Evolutionary conservation across 2,113 vertebrate genomes (phyloP), one percentile per base, ranked within the genome.

Genomic region (Oceanodroma tethys): DNA sequence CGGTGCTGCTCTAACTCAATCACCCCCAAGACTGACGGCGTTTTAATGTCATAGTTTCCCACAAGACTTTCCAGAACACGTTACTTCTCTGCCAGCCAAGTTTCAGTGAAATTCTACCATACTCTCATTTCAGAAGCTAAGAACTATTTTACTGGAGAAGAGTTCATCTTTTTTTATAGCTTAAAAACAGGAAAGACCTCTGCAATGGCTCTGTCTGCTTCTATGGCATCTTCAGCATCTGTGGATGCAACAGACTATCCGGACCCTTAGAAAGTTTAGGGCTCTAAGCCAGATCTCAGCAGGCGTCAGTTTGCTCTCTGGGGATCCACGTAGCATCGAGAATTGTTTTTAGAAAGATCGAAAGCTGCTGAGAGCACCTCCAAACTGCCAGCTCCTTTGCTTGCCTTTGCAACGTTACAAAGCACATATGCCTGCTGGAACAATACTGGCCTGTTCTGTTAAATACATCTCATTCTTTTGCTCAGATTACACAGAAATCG

Each of bases 11-110:
- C 62, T 10, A 10, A 48, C 40, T 48, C 68, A 16, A 19, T 40
- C 66, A 34, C 53, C 34, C 9, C 1, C 12, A 9, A 22, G 62
- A 26, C 0, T 16, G 32, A 62, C 25, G 18, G 21, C 3, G 0
- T 21, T 58, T 34, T 45, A 65, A 47, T 2, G 3, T 5, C 1
- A 2, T 3, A 23, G 36, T 25, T 79, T 63, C 71, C 72, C 76
- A 29, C 13, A 27, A 43, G 70, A 27, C 58, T 42, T 36, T 47
- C 71, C 76, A 62, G 42, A 78, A 36, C 16, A 38, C 9, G 0
- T 21, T 59, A 55, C 25, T 43, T 34, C 58, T 40, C 66, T 16
- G 29, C 13, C 47, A 47, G 74, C 11, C 26, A 38, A 13, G 42
- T 15, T 52, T n/a, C 55, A 34, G 62, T 15, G 29, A 36, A 45